Conservation (phyloP, 2,888 invertebrate species). For the Leucania comma region DNA sequence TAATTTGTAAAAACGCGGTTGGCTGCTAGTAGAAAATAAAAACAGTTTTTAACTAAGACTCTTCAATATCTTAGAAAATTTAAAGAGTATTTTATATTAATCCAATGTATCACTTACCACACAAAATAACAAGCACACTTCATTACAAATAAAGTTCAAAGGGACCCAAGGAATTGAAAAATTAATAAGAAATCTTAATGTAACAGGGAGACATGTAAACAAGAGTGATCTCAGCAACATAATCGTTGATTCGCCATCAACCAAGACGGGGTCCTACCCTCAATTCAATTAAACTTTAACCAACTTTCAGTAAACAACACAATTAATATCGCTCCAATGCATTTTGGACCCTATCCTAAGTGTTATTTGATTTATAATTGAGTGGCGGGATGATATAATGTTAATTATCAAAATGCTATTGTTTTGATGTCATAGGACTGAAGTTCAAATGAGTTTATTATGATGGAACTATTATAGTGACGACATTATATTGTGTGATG, state of each 20-base stretch:
- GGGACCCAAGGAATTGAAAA: slow-evolving; percentile 48
- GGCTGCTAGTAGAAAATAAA: too few species aligned
- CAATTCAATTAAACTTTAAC: slow-evolving; percentile 90
- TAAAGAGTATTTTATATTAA: not conserved
- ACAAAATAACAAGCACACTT: slow-evolving; percentile 20
- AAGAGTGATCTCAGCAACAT: slow-evolving; percentile 75
- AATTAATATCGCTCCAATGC: slow-evolving; percentile 76
- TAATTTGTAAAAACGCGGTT: too few species aligned
- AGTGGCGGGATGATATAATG: slow-evolving; percentile 56
- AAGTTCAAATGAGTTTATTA: slow-evolving; percentile 71
- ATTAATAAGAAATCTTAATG: slow-evolving; percentile 59
- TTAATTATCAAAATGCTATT: slow-evolving; percentile 82
- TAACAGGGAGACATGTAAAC: slow-evolving; percentile 75
- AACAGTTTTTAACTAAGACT: not conserved
- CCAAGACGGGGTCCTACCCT: slow-evolving; percentile 67
- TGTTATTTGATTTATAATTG: slow-evolving; percentile 52
- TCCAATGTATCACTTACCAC: not conserved
- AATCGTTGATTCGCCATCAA: slow-evolving; percentile 84
- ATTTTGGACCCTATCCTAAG: slow-evolving; percentile 72
- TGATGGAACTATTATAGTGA: slow-evolving; percentile 60
- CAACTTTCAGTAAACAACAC: slow-evolving; percentile 88
- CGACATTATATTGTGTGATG: slow-evolving; percentile 42
- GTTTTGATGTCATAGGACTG: slow-evolving; percentile 71
- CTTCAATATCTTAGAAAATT: not conserved
- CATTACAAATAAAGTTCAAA: slow-evolving; percentile 28